Conservation (phyloP, 2,888 invertebrate genomes). For the Zygaena filipendulae region DNA sequence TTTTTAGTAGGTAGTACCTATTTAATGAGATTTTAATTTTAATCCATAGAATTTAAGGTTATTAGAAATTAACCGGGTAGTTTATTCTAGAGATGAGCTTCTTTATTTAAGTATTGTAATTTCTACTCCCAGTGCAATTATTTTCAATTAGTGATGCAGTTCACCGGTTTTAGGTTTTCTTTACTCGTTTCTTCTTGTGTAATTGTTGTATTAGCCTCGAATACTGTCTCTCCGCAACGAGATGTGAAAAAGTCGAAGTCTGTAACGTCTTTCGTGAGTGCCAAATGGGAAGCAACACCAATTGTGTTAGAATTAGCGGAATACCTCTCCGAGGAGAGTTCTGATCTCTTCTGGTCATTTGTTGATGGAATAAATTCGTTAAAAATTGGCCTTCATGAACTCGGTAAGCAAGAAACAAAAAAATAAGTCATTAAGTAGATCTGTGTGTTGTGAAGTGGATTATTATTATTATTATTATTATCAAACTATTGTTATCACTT, state of each 20-base stretch:
- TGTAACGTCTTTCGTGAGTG: conserved; percentile 88
- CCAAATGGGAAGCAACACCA: conserved; percentile 96
- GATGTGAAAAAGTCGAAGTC: conserved; percentile 76
- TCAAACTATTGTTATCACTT: too few relatives aligned
- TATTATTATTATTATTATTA: too few relatives aligned
- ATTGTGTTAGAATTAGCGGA: conserved; percentile 91
- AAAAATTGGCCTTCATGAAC: conserved; percentile 67
- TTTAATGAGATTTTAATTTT: too few relatives aligned
- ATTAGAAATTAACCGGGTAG: too few relatives aligned
- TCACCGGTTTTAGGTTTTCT: conserved; percentile 39
- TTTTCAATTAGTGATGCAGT: too few relatives aligned
- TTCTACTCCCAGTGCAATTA: too few relatives aligned
- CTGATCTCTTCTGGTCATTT: conserved; percentile 85
- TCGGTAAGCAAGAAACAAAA: conserved; percentile 56
- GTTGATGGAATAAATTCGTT: conserved; percentile 75
- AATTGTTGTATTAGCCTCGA: conserved; percentile 29
- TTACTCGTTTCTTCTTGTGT: conserved; percentile 33
- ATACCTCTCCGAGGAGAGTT: conserved; percentile 83
- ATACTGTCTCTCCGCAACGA: conserved; percentile 31
- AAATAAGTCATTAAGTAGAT: too few relatives aligned
- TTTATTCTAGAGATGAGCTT: too few relatives aligned
- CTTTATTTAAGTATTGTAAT: too few relatives aligned
- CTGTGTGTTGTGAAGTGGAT: too few relatives aligned
- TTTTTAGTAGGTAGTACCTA: too few relatives aligned
- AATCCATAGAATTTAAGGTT: too few relatives aligned